Base-by-base conservation (phyloP, 2,888 invertebrate species). In the Drosophila anomalata region DNA sequence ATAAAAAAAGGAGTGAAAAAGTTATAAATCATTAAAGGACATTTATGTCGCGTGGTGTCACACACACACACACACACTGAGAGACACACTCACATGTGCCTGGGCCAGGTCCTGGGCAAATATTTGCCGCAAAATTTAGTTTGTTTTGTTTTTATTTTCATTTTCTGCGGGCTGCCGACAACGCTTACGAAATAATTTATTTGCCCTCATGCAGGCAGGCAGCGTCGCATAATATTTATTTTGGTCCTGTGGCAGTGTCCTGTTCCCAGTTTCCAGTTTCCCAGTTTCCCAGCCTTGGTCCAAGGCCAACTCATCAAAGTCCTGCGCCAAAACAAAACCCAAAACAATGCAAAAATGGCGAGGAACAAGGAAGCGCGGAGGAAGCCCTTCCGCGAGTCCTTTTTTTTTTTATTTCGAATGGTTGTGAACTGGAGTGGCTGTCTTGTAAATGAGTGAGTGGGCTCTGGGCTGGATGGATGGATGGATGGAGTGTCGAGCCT, bases 1-100 rank as follows among this genome's bases (percentile, higher is more conserved):
- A 36, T 2, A 36, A 36, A 36, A 36, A 36, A 86, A 77, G 75
- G 81, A 87, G 83, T 87, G 85, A 72, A 78, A 73, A 77, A 69
- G 84, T 84, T 85, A 84, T 84, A 79, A 84, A 85, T 84, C 88
- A 84, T 84, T 87, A 75, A 82, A 76, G 74, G 72, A 85, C 83
- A 82, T 75, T 82, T 78, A 82, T 78, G 78, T 82, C 73, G 85
- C 73, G 70, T 76, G 72, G 67, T 81, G 72, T 79, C 76, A 53
- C 77, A 66, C 66, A 54, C 58, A 61, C 33, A 63, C 31, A 61
- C 57, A 72, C 44, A 55, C 8, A 7, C 7, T 7, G 26, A 1
- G 42, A 50, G 47, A 56, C 44, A 48, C 36, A 67, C 20, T 47
- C 48, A 69, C 42, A 50, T 17, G 36, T 9, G 24, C 50, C 36